phyloP scores from a whole-genome alignment of 2,888 invertebrate species.

The Drosophila koepferae region DNA sequence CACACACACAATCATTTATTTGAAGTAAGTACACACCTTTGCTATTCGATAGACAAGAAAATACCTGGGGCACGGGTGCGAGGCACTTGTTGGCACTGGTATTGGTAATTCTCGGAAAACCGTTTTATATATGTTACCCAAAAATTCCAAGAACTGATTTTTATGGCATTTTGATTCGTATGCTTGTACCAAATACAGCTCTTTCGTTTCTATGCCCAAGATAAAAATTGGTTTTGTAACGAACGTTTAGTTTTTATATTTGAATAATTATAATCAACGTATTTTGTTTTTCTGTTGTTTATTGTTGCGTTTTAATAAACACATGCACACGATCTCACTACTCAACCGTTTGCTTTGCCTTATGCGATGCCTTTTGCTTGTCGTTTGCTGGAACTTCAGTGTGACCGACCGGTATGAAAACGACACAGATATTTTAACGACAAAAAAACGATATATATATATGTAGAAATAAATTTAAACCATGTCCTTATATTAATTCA shows the following conservation, averaged over 20 bases:
- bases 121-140: conserved; percentile 71
- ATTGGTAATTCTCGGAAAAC: conserved; percentile 76
- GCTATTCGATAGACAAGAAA: conserved; percentile 52
- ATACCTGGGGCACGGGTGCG: conserved; percentile 43
- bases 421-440: conserved; percentile 7
- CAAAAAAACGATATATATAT: conserved; percentile 6
- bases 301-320: conserved; percentile 36
- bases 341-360: conserved; percentile 42
- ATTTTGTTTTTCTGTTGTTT: conserved; percentile 35
- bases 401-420: conserved; percentile 12
- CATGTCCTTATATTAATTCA: background rate
- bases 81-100: conserved; percentile 75
- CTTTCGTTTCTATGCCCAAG: conserved; percentile 5
- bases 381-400: conserved; percentile 33
- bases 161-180: conserved; percentile 68
- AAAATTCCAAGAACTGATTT: conserved; percentile 73
- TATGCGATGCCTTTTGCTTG: conserved; percentile 41
- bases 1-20: conserved; percentile 12
- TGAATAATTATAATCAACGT: conserved; percentile 16
- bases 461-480: background rate
- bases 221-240: background rate
- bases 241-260: background rate
- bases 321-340: conserved; percentile 38
- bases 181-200: conserved; percentile 20
- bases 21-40: conserved; percentile 54